Conservation (phyloP, 2,888 invertebrate genomes). For the Meiosimyza decipiens region DNA sequence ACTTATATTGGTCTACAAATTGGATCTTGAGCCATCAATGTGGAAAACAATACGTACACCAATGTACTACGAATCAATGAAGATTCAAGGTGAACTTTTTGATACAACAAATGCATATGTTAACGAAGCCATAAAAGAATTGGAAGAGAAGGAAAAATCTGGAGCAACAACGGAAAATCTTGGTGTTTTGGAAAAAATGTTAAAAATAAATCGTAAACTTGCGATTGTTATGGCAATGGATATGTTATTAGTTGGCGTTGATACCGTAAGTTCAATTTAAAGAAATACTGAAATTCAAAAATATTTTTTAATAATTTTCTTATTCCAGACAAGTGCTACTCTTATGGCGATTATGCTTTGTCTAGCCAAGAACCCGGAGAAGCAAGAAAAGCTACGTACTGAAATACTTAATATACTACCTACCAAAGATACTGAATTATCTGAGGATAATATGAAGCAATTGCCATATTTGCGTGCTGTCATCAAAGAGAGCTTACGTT, state of each 20-base stretch:
- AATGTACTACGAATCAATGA: constrained; percentile 53
- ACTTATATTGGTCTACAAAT: constrained; percentile 44
- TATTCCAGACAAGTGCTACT: constrained; percentile 70
- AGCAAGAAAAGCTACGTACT: constrained; percentile 73
- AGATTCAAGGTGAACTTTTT: constrained; percentile 48
- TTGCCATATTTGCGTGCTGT: constrained; percentile 76
- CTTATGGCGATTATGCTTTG: constrained; percentile 71
- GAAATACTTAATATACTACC: constrained; percentile 69
- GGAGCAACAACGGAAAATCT: constrained; percentile 46
- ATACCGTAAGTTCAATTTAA: constrained; percentile 68
- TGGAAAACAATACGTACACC: constrained; percentile 60
- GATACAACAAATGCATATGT: constrained; percentile 57
- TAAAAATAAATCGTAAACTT: constrained; percentile 68
- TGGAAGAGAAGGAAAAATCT: constrained; percentile 46
- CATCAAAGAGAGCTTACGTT: constrained; percentile 76
- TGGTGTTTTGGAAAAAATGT: constrained; percentile 70
- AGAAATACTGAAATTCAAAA: not conserved
- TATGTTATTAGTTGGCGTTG: constrained; percentile 72
- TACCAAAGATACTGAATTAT: constrained; percentile 63
- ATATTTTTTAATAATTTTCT: constrained; percentile 31
- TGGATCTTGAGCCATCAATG: constrained; percentile 60
- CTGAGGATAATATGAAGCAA: constrained; percentile 65
- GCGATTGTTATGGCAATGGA: constrained; percentile 71
- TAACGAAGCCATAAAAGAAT: constrained; percentile 53
- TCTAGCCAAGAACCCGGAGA: constrained; percentile 72